Evolutionary conservation across 2,113 vertebrate genomes (phyloP).

Genomic region (Caranx ignobilis): DNA sequence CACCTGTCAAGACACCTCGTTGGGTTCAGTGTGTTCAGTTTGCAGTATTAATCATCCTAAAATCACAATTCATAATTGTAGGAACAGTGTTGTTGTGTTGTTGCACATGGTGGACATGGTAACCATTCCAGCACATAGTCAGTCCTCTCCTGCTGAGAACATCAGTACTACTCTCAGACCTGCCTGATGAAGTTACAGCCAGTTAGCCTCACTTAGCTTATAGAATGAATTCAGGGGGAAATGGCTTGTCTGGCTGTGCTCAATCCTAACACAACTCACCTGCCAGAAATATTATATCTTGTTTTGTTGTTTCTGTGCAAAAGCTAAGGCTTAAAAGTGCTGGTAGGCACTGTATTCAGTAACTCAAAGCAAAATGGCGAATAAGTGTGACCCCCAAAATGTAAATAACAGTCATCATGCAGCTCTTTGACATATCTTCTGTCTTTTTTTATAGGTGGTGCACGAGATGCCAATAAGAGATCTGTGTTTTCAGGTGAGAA

Average conservation of each 20-base stretch:
- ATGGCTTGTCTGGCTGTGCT: too few species aligned
- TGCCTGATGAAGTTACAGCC: background rate
- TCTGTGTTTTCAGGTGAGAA: conserved; percentile 86
- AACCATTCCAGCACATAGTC: background rate
- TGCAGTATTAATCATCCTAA: background rate
- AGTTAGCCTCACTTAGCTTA: too few species aligned
- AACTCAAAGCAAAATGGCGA: too few species aligned
- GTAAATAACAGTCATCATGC: background rate
- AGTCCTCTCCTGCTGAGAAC: background rate
- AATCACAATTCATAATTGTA: background rate
- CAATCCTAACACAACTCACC: too few species aligned
- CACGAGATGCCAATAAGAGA: conserved; percentile 81
- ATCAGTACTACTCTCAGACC: background rate
- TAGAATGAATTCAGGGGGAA: too few species aligned
- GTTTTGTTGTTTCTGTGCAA: too few species aligned
- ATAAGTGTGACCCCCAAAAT: background rate
- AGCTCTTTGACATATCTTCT: conserved; percentile 8
- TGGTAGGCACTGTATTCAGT: too few species aligned
- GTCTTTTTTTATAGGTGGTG: conserved; percentile 70
- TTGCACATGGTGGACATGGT: background rate
- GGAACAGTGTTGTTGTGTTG: background rate
- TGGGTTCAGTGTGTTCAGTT: background rate
- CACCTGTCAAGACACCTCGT: background rate
- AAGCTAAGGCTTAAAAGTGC: too few species aligned
- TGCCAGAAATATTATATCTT: too few species aligned